These are phyloP conservation scores for Boloria euphrosyne DNA, from an alignment of 2,888 invertebrate genomes.

Conservation along the genomic window DNA sequence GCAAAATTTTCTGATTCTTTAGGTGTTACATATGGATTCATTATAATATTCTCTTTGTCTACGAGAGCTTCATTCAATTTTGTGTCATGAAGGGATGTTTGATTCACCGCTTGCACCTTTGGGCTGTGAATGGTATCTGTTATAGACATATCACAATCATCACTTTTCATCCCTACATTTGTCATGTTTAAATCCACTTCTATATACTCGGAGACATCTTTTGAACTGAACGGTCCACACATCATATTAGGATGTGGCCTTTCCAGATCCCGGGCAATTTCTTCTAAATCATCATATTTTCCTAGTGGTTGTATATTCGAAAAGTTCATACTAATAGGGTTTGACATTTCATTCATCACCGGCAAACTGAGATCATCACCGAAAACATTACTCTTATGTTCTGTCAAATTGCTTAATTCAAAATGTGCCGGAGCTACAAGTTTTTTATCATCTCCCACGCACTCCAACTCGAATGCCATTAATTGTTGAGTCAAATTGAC, in stretches of 20 bases:
- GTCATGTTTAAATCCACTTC: constrained; percentile 69
- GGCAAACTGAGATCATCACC: constrained; percentile 57
- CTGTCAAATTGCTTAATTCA: constrained; percentile 63
- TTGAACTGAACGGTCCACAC: constrained; percentile 49
- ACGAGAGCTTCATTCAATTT: constrained; percentile 47
- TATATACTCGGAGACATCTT: constrained; percentile 61
- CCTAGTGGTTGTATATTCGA: constrained; percentile 55
- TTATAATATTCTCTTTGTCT: constrained; percentile 71
- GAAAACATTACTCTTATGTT: constrained; percentile 62
- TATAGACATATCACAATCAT: constrained; percentile 70
- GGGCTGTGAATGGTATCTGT: constrained; percentile 65
- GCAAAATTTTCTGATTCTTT: constrained; percentile 60
- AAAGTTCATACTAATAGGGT: constrained; percentile 63
- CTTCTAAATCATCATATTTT: constrained; percentile 64
- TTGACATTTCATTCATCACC: constrained; percentile 54
- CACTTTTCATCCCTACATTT: constrained; percentile 47
- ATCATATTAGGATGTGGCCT: constrained; percentile 45
- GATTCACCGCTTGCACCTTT: constrained; percentile 59
- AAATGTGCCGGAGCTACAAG: constrained; percentile 55
- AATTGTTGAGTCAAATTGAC: constrained; percentile 58
- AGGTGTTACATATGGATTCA: constrained; percentile 64
- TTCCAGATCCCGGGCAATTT: constrained; percentile 60
- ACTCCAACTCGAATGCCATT: constrained; percentile 50
- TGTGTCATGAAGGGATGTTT: constrained; percentile 43
- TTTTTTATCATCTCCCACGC: constrained; percentile 50